Percentiles rank a stretch among this genome's conserved stretches.
Conservation (phyloP, 2,888 invertebrate species). For the Notocelia uddmanniana region DNA sequence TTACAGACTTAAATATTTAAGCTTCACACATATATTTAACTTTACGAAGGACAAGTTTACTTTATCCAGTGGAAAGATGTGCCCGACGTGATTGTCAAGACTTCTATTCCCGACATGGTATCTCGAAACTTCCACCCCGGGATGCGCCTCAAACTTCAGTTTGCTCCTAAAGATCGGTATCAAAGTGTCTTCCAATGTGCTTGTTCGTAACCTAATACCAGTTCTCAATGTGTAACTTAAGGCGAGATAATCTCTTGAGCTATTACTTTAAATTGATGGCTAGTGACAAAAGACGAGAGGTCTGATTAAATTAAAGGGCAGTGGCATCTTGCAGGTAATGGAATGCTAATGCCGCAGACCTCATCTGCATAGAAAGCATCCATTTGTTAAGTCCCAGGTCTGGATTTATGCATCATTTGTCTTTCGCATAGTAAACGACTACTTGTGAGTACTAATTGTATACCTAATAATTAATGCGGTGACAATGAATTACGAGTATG, state of each 20-base stretch:
- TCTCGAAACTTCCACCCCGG: slow-evolving; percentile 8
- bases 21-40: background rate
- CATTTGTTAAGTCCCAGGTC: slow-evolving; percentile 14
- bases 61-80: slow-evolving; percentile 7
- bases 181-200: slow-evolving; percentile 8
- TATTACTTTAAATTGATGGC: background rate
- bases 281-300: slow-evolving; percentile 3
- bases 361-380: slow-evolving; percentile 24
- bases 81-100: background rate
- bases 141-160: slow-evolving; percentile 18
- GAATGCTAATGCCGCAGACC: slow-evolving; percentile 27
- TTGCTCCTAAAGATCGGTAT: background rate
- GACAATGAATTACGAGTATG: no score
- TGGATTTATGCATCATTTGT: slow-evolving; percentile 14
- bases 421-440: slow-evolving; percentile 11
- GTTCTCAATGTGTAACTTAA: background rate
- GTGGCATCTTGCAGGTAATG: slow-evolving; percentile 18
- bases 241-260: background rate
- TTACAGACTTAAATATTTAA: background rate
- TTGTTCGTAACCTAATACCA: background rate
- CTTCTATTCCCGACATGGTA: background rate
- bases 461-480: no score
- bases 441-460: background rate
- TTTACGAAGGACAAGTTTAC: background rate
- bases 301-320: slow-evolving; percentile 19